These are phyloP conservation scores for Chiloscyllium punctatum DNA, from an alignment of 2,797 vertebrate genomes.

Conservation along the genomic window DNA sequence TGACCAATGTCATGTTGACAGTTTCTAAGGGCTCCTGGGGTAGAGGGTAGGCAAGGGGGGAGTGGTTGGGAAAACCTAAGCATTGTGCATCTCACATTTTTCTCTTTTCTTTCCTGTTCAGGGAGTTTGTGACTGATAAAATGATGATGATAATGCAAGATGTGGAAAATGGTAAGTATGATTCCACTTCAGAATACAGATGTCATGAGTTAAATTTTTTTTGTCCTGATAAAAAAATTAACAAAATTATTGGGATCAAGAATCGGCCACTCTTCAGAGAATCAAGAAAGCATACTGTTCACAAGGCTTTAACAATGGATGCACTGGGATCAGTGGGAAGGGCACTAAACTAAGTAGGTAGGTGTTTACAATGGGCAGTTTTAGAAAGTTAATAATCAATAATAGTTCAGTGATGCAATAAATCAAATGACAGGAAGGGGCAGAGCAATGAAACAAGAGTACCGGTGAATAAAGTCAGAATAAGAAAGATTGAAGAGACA, in stretches of 20 bases:
- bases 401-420: too few species aligned
- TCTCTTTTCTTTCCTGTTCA: neutral
- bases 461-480: neutral
- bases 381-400: too few species aligned
- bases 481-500: neutral
- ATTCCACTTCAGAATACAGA: neutral
- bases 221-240: neutral
- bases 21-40: too few species aligned
- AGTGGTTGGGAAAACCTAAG: neutral
- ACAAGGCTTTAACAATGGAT: neutral
- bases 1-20: too few species aligned
- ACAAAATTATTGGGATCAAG: neutral
- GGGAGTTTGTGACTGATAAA: slow-evolving; percentile 33
- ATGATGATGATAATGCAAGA: slow-evolving; percentile 22
- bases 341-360: neutral
- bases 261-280: neutral
- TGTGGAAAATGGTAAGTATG: neutral
- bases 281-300: neutral
- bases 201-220: neutral
- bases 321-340: neutral
- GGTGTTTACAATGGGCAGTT: too few species aligned
- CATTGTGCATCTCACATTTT: neutral
- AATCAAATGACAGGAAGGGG: neutral
- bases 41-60: too few species aligned
- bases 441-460: neutral